A percentile compares a stretch with the other conserved stretches of the same genome.
Conservation (phyloP, 1,140 invertebrate genomes). For the Drosophila sproati region DNA sequence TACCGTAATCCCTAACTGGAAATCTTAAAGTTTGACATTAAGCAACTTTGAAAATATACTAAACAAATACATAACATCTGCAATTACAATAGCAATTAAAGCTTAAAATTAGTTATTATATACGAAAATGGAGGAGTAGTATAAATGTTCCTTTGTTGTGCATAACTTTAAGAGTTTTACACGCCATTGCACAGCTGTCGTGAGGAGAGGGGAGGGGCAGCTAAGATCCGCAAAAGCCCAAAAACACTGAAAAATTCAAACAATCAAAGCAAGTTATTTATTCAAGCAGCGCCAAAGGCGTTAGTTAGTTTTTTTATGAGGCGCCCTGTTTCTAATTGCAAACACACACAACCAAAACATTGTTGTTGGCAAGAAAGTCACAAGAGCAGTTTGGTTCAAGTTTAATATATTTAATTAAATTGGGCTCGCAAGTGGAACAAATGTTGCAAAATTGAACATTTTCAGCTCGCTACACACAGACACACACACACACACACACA, state of each 20-base stretch:
- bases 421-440: constrained; percentile 38
- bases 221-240: not conserved
- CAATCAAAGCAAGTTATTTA: constrained; percentile 65
- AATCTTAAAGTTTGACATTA: not conserved
- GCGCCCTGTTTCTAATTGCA: constrained; percentile 10
- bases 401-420: constrained; percentile 68
- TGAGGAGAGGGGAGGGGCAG: too few species aligned
- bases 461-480: constrained; percentile 2
- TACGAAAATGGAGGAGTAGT: too few species aligned
- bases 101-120: too few species aligned
- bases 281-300: constrained; percentile 28
- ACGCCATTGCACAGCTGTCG: constrained; percentile 58
- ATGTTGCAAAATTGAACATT: constrained; percentile 21
- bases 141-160: too few species aligned
- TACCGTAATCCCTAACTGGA: too few species aligned
- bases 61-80: too few species aligned
- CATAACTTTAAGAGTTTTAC: constrained; percentile 47
- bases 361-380: constrained; percentile 54
- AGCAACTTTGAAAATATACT: too few species aligned
- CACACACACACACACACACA: constrained; percentile 4
- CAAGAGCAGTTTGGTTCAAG: constrained; percentile 18
- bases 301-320: constrained; percentile 55
- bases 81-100: too few species aligned
- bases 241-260: constrained; percentile 16
- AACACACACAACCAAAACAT: constrained; percentile 8